A percentile compares a stretch with the other conserved stretches of the same genome.
phyloP scores from a whole-genome alignment of 2,113 vertebrate species.

The Thamnaconus septentrionalis region DNA sequence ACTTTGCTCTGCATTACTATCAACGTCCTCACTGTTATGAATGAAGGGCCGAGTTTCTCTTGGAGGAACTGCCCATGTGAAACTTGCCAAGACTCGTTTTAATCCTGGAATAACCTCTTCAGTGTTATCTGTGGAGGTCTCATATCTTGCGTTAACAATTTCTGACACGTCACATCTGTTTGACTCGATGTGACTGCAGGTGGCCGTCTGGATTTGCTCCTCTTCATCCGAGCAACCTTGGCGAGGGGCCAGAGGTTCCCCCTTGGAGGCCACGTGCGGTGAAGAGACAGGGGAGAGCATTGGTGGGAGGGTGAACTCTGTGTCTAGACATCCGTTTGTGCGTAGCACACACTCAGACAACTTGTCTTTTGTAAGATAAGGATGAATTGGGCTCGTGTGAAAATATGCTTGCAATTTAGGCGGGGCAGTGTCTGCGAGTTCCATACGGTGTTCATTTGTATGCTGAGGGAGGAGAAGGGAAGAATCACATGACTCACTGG shows the following conservation, averaged over 20 bases:
- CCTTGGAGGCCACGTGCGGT: not conserved
- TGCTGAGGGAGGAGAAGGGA: constrained; percentile 15
- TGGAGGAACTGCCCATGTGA: not conserved
- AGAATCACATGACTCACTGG: constrained; percentile 20
- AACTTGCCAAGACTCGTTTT: not conserved
- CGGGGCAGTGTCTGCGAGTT: not conserved
- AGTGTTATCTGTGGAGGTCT: not conserved
- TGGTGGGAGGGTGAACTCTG: constrained; percentile 13
- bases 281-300: constrained; percentile 52
- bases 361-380: no score
- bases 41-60: not conserved
- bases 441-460: not conserved
- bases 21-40: not conserved
- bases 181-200: not conserved
- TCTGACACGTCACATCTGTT: not conserved
- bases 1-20: not conserved
- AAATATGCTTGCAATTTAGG: constrained; percentile 12
- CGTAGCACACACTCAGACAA: not conserved
- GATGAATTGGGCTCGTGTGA: not conserved
- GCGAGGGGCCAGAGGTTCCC: not conserved
- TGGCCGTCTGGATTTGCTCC: not conserved
- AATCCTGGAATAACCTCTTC: not conserved
- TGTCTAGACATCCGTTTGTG: not conserved
- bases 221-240: constrained; percentile 3
- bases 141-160: not conserved